A percentile compares a stretch with the other conserved stretches of the same genome.
Conservation (phyloP, 1,140 invertebrate species). For the Parapsyche elsis region DNA sequence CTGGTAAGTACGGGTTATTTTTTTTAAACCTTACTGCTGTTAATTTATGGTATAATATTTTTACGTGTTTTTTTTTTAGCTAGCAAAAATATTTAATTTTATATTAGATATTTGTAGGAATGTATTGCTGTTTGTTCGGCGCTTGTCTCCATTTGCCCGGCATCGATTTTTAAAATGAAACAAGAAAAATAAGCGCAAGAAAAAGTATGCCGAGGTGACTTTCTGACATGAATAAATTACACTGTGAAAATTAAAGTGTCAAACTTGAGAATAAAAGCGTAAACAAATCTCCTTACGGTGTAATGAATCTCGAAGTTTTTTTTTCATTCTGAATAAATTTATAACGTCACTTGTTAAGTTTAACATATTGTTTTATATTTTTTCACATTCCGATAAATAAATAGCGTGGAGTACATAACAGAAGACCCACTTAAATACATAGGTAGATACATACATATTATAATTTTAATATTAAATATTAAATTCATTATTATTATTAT, state of each 20-base stretch:
- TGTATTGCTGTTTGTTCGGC: background rate
- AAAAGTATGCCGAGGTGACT: slow-evolving; percentile 17
- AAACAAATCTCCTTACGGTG: slow-evolving; percentile 11
- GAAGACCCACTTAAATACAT: too few species aligned
- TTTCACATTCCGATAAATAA: too few species aligned
- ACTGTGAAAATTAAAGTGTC: slow-evolving; percentile 28
- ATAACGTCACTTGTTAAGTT: too few species aligned
- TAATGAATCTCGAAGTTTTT: slow-evolving; percentile 4
- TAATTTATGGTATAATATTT: background rate
- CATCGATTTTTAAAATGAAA: slow-evolving; percentile 1
- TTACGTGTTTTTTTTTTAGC: background rate
- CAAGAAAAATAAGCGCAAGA: background rate
- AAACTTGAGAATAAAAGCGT: slow-evolving; percentile 18
- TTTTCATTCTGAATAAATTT: background rate
- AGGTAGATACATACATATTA: too few species aligned
- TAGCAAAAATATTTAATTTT: background rate
- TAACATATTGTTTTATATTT: too few species aligned
- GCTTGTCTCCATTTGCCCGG: background rate
- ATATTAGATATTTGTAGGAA: too few species aligned
- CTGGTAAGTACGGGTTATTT: background rate
- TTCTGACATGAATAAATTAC: slow-evolving; percentile 27
- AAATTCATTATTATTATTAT: too few species aligned
- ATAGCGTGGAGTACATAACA: too few species aligned
- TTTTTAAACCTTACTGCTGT: background rate
- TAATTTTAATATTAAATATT: too few species aligned